These are phyloP conservation scores for Oplegnathus fasciatus DNA, from an alignment of 2,113 vertebrate genomes.

Conservation along the genomic window DNA sequence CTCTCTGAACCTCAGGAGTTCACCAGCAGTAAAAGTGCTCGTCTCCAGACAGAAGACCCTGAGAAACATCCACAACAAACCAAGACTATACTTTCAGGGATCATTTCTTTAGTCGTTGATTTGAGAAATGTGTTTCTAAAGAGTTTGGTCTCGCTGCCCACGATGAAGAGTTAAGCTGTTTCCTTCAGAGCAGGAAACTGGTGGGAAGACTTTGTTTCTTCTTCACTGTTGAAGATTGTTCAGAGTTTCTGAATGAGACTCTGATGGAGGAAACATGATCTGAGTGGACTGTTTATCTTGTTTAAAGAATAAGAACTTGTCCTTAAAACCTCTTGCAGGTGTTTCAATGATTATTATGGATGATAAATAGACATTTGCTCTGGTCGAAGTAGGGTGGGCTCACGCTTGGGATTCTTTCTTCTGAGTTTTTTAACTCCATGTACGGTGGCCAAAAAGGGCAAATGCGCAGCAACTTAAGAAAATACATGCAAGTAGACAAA, in stretches of 20 bases:
- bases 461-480: too few relatives aligned
- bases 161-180: neutral
- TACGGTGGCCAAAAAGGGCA: too few relatives aligned
- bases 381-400: too few relatives aligned
- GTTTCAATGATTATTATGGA: too few relatives aligned
- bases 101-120: conserved; percentile 65
- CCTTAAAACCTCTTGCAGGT: too few relatives aligned
- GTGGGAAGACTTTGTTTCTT: neutral
- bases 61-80: neutral
- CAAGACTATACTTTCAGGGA: conserved; percentile 71
- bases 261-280: neutral
- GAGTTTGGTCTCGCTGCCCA: neutral
- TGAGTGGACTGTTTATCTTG: neutral
- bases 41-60: neutral
- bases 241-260: neutral
- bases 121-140: conserved; percentile 14
- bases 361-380: too few relatives aligned
- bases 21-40: neutral
- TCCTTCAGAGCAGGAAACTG: neutral
- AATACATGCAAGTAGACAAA: too few relatives aligned
- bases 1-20: too few relatives aligned
- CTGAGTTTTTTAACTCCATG: too few relatives aligned
- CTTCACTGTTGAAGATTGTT: too few relatives aligned
- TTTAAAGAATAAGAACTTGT: too few relatives aligned
- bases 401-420: too few relatives aligned